Evolutionary conservation across 2,797 vertebrate genomes (phyloP), one percentile per base, ranked within the genome.

Genomic region (Meda fulgida): DNA sequence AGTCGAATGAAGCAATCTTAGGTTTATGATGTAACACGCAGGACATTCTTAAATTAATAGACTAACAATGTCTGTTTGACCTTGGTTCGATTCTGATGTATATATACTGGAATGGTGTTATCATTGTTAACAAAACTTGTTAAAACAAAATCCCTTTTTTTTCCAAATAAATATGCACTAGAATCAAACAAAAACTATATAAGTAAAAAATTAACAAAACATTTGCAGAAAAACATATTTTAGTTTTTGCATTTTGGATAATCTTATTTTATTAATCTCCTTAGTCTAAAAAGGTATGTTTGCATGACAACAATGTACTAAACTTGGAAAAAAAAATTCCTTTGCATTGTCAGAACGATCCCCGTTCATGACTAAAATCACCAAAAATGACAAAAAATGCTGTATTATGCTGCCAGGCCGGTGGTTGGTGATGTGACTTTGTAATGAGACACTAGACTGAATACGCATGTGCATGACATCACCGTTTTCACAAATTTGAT

Each of bases 11-110:
- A 36, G 40, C 13, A 1, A 16, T 67, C 29, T 70, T 36, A 58
- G 67, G 14, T 46, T 63, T 40, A 82, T 83, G 70, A 65, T 75
- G 70, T 75, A 63, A 65, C 14, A 51, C 3, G 23, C 31, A 26
- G 19, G 19, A 65, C 40, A 75, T 65, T 65, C 21, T 18, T n/a
- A 48, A 58, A 77, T 58, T 16, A 60, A 48, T 48, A 73, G 34
- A 29, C 18, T 70, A 26, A 26, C 46, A 36, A 23, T 16, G 11
- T 36, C 11, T 75, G 6, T 60, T 46, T 46, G 31, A 51, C 81
- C 70, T 83, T 65, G 78, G 60, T 66, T 34, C 3, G 40, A 51
- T 19, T 51, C 46, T 13, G 29, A 75, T 63, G 3, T 16, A 43
- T 55, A 23, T 16, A 43, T 55, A 23, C 10, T 58, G 53, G 7